Conservation (phyloP, 1,140 invertebrate species). For the Trichonephila clavipes region DNA sequence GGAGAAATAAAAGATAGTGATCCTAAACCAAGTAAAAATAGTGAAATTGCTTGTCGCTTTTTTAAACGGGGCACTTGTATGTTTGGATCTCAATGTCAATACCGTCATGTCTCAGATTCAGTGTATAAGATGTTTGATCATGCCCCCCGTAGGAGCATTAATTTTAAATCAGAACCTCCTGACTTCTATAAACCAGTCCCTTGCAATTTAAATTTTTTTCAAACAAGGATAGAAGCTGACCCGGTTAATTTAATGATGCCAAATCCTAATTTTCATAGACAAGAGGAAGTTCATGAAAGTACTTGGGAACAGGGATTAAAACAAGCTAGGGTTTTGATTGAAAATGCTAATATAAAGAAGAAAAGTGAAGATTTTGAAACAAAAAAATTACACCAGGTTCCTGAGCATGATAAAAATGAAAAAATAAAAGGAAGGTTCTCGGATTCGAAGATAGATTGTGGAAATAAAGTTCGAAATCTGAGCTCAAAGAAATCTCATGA, state of each 20-base stretch:
- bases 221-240: background rate
- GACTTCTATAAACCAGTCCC: background rate
- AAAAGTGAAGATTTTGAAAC: conserved; percentile 1
- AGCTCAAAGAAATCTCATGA: background rate
- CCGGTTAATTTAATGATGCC: background rate
- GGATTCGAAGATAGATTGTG: background rate
- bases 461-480: background rate
- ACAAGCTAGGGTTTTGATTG: conserved; percentile 32
- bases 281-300: background rate
- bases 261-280: background rate
- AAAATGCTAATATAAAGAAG: conserved; percentile 26
- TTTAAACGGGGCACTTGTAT: conserved; percentile 25
- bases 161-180: background rate
- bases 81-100: conserved; percentile 29
- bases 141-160: background rate
- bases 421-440: background rate
- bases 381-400: background rate
- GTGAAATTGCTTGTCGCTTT: conserved; percentile 18
- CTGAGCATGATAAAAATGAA: background rate
- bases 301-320: conserved; percentile 37
- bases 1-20: conserved; percentile 57
- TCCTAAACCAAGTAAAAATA: background rate
- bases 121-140: conserved; percentile 60
- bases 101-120: conserved; percentile 20
- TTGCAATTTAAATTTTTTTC: background rate